Base-by-base conservation (phyloP, 2,888 invertebrate genomes). In the Galerucella calmariensis region DNA sequence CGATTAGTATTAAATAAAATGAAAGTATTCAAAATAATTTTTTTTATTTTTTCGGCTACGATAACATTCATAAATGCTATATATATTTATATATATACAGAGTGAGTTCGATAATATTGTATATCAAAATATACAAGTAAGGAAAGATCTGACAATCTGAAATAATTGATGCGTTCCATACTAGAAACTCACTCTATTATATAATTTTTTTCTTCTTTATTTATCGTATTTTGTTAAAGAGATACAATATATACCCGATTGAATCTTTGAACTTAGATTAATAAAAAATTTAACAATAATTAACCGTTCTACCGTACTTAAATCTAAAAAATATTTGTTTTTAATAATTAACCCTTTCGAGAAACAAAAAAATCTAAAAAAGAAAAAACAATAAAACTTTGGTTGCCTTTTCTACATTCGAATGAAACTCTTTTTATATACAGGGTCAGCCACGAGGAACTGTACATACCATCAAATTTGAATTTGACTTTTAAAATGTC, bases 261-360 rank as follows among this genome's bases (percentile, higher is more conserved):
- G 77, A 79, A 75, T 77, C 79, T 79, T 75, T 74, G 69, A 79
- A 77, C 75, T 78, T 77, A 77, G 73, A 74, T 72, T 75, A 74
- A 75, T 76, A 75, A 70, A 77, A 78, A 77, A 77, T 78, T 77
- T 72, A 74, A 76, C 69, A 78, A 80, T 80, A 80, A 79, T 80
- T 76, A 76, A 81, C 81, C 81, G 80, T 74, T 79, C 78, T 79
- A 81, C 80, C 81, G 79, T 76, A 77, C 80, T 80, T 81, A 81
- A 51, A 78, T 75, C 77, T 81, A 81, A 59, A 77, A 75, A 59
- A 69, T 41, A 35, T 67, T 24, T 35, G 35, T 61, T 27, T 61
- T 61, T 11, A 61, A 12, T 9, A 41, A 35, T 35, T 41, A 70
- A 59, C 35, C 35, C 35, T 41, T 41, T 41, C 35, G 35, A 41